Percentiles rank a stretch among this genome's conserved stretches.
Evolutionary conservation across 2,113 vertebrate species (phyloP).

Genomic region (Rhea americana): DNA sequence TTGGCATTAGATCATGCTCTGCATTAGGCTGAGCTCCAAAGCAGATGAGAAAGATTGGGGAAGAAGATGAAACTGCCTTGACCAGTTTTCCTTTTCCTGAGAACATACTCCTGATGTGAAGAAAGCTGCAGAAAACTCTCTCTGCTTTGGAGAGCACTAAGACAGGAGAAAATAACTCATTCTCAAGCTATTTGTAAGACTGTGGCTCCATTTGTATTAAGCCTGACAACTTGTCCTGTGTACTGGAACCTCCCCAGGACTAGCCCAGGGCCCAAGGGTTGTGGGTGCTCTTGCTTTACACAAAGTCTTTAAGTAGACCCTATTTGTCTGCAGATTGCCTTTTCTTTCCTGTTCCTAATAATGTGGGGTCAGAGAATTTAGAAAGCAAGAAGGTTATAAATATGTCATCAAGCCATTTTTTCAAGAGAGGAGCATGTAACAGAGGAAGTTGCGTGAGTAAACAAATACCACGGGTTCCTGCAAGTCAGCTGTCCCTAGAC

Average conservation of each 20-base stretch:
- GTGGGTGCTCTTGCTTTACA: not conserved
- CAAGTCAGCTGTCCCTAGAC: not conserved
- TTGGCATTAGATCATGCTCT: constrained; percentile 37
- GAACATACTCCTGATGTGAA: not conserved
- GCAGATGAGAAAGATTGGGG: not conserved
- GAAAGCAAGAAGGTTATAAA: not conserved
- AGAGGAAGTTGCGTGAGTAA: not conserved
- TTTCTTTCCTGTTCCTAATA: not conserved
- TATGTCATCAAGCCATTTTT: not conserved
- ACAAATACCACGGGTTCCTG: not conserved
- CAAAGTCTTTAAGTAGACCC: not conserved
- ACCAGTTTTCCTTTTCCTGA: not conserved
- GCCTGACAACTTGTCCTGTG: not conserved
- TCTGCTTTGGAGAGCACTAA: not conserved
- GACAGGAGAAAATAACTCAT: not conserved
- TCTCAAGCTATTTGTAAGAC: not conserved
- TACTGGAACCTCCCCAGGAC: not conserved
- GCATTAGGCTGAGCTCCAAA: constrained; percentile 46
- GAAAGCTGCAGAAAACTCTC: not conserved
- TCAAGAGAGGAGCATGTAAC: not conserved
- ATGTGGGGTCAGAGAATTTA: not conserved
- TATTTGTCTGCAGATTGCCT: not conserved
- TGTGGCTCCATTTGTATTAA: not conserved
- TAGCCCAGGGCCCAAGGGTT: not conserved
- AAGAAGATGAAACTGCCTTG: constrained; percentile 9